Evolutionary conservation across 1,140 invertebrate species (phyloP).

Genomic region (Atta cephalotes): DNA sequence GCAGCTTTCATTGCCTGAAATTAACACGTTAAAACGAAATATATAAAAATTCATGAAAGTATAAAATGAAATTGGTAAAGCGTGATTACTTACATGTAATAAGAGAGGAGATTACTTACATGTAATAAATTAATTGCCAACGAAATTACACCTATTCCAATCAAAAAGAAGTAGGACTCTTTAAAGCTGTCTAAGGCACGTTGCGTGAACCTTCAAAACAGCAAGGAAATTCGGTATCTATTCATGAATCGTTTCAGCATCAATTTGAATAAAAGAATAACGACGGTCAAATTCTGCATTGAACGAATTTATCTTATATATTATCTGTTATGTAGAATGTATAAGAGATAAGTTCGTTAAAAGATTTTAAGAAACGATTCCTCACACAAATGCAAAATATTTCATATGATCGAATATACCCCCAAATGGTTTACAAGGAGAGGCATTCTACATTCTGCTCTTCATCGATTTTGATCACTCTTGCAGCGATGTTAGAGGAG

Average conservation of each 20-base stretch:
- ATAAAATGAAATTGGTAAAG: not conserved
- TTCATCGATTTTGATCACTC: no score
- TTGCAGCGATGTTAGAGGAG: no score
- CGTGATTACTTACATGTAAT: constrained; percentile 13
- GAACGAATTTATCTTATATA: not conserved
- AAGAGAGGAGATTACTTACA: constrained; percentile 3
- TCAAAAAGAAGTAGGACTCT: constrained; percentile 1
- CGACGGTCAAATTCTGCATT: not conserved
- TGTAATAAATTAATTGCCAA: constrained; percentile 38
- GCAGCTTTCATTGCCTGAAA: constrained; percentile 19
- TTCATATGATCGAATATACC: no score
- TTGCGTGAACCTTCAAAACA: constrained; percentile 10
- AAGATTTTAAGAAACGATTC: no score
- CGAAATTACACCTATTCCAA: not conserved
- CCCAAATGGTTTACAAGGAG: no score
- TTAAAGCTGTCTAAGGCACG: constrained; percentile 6
- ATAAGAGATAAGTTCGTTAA: no score
- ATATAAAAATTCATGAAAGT: not conserved
- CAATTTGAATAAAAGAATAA: not conserved
- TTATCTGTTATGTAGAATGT: not conserved
- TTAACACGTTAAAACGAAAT: not conserved
- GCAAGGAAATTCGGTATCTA: constrained; percentile 10
- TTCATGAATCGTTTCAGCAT: not conserved
- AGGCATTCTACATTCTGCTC: no score
- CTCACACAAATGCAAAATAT: no score